A percentile compares a stretch with the other conserved stretches of the same genome.
Conservation (phyloP, 2,113 vertebrate species). For the Aramus guarauna region DNA sequence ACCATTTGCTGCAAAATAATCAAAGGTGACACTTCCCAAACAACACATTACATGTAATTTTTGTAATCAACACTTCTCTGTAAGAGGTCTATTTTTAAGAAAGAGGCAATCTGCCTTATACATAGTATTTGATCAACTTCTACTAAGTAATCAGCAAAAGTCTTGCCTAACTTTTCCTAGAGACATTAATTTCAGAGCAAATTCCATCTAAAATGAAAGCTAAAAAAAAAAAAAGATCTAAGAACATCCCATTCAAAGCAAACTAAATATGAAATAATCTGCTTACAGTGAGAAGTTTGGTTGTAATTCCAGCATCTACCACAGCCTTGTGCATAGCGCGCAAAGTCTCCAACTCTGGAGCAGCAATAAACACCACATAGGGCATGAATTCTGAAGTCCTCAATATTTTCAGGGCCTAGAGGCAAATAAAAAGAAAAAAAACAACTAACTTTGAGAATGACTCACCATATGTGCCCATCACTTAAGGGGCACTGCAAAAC, state of each 20-base stretch:
- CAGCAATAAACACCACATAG: conserved; percentile 96
- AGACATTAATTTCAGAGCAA: background rate
- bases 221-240: background rate
- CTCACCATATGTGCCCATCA: background rate
- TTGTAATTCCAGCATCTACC: conserved; percentile 94
- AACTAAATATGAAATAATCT: background rate
- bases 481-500: background rate
- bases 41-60: background rate
- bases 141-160: background rate
- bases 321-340: conserved; percentile 98
- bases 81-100: conserved; percentile 18
- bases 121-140: background rate
- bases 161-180: background rate
- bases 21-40: background rate
- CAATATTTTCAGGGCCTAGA: conserved; percentile 92
- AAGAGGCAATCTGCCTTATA: background rate
- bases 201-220: background rate
- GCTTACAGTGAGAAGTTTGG: conserved; percentile 94
- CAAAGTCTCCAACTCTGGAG: conserved; percentile 91
- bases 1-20: background rate
- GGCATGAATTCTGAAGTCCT: conserved; percentile 98
- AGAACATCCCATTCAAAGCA: background rate
- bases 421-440: background rate
- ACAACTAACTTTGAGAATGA: background rate
- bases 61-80: background rate